Percentiles rank a stretch among this genome's conserved stretches.
Evolutionary conservation across 2,113 vertebrate species (phyloP).

Genomic region (Oryzias woworae): DNA sequence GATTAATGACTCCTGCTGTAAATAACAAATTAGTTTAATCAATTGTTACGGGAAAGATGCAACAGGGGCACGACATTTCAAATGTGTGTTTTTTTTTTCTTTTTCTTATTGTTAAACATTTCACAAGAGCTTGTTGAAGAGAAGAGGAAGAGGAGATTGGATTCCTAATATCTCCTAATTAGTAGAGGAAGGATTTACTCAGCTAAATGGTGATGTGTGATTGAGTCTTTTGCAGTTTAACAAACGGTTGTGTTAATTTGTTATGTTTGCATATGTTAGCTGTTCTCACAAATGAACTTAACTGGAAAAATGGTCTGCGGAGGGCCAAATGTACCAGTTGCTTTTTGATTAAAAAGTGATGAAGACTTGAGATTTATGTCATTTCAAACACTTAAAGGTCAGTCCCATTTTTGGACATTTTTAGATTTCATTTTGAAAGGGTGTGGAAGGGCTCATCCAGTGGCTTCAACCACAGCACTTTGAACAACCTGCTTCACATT

Average conservation of each 20-base stretch:
- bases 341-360: slow-evolving; percentile 3
- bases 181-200: slow-evolving; percentile 19
- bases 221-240: slow-evolving; percentile 43
- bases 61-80: background rate
- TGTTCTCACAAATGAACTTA: slow-evolving; percentile 23
- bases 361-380: slow-evolving; percentile 2
- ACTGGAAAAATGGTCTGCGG: background rate
- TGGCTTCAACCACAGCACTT: slow-evolving; percentile 4
- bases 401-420: background rate
- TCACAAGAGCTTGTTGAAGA: slow-evolving; percentile 32
- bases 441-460: background rate
- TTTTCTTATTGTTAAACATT: slow-evolving; percentile 22
- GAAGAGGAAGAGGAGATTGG: slow-evolving; percentile 22
- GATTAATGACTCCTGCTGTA: background rate
- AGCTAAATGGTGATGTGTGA: slow-evolving; percentile 37
- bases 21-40: slow-evolving; percentile 27
- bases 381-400: slow-evolving; percentile 1
- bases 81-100: background rate
- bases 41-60: slow-evolving; percentile 11
- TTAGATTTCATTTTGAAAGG: background rate
- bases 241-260: slow-evolving; percentile 7
- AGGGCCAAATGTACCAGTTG: slow-evolving; percentile 10
- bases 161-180: slow-evolving; percentile 22
- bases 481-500: slow-evolving; percentile 4
- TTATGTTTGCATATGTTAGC: slow-evolving; percentile 15